phyloP scores from a whole-genome alignment of 53 echinoderm and acorn worm species.

The Mesocentrotus franciscanus region DNA sequence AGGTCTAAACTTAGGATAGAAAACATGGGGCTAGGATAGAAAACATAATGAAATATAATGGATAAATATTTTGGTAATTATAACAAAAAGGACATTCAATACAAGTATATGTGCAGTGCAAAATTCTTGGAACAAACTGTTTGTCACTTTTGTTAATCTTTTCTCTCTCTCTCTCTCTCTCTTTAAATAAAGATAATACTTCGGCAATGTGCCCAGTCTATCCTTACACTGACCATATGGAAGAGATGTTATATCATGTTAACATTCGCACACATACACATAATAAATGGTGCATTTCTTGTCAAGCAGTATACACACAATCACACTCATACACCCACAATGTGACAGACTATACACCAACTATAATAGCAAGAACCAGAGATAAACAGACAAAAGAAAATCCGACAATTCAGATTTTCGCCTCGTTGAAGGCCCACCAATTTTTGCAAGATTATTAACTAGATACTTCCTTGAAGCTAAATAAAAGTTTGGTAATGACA shows the following conservation, averaged over 20 bases:
- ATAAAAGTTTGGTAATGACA: neutral
- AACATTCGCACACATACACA: neutral
- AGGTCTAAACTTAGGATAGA: too few species aligned
- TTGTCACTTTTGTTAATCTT: neutral
- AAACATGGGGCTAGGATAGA: too few species aligned
- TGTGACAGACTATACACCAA: neutral
- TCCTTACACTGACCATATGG: neutral
- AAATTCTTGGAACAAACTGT: neutral
- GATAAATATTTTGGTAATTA: neutral
- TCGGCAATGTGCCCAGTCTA: neutral
- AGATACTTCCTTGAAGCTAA: neutral
- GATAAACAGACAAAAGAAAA: neutral
- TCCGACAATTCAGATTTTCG: neutral
- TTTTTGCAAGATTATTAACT: neutral
- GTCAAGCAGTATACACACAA: neutral
- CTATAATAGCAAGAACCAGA: neutral
- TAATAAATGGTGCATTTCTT: neutral
- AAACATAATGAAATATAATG: neutral
- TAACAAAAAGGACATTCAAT: neutral
- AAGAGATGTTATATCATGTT: neutral
- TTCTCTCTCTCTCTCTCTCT: too few species aligned
- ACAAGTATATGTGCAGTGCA: neutral
- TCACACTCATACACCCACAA: neutral
- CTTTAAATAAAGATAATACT: neutral
- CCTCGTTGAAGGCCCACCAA: neutral